Percentiles rank a stretch among this genome's conserved stretches.
These are phyloP conservation scores for Agonum fuliginosum DNA, from an alignment of 2,888 invertebrate genomes.

Conservation along the genomic window DNA sequence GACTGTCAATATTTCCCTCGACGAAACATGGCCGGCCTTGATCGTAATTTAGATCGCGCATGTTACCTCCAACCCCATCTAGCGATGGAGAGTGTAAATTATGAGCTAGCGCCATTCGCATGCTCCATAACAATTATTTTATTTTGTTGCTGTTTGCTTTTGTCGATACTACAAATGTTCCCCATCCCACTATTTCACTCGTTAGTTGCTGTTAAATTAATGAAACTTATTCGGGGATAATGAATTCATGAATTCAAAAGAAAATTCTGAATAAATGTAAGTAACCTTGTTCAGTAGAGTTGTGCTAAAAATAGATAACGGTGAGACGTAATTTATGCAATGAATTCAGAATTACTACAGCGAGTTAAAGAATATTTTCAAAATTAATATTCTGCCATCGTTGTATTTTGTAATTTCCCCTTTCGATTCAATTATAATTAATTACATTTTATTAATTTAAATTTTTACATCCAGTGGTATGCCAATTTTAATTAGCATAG, in stretches of 20 bases:
- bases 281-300: neutral
- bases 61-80: neutral
- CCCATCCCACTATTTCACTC: neutral
- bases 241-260: constrained; percentile 47
- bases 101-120: constrained; percentile 17
- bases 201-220: constrained; percentile 44
- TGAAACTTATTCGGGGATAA: constrained; percentile 43
- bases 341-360: constrained; percentile 24
- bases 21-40: constrained; percentile 37
- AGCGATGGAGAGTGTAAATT: no score
- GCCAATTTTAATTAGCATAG: constrained; percentile 37
- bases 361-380: constrained; percentile 17
- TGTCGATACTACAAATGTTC: constrained; percentile 20
- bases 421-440: constrained; percentile 20
- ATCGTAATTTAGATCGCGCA: constrained; percentile 44
- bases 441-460: constrained; percentile 45
- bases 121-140: constrained; percentile 10
- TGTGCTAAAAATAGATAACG: constrained; percentile 21
- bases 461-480: constrained; percentile 1
- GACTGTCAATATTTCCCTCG: constrained; percentile 53
- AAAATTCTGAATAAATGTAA: constrained; percentile 35
- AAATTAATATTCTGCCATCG: constrained; percentile 13
- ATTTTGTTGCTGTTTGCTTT: constrained; percentile 6
- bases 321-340: neutral
- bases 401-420: constrained; percentile 5